Evolutionary conservation across 2,797 vertebrate species (phyloP), one percentile per base, ranked within the genome.

Genomic region (Epinephelus coioides): DNA sequence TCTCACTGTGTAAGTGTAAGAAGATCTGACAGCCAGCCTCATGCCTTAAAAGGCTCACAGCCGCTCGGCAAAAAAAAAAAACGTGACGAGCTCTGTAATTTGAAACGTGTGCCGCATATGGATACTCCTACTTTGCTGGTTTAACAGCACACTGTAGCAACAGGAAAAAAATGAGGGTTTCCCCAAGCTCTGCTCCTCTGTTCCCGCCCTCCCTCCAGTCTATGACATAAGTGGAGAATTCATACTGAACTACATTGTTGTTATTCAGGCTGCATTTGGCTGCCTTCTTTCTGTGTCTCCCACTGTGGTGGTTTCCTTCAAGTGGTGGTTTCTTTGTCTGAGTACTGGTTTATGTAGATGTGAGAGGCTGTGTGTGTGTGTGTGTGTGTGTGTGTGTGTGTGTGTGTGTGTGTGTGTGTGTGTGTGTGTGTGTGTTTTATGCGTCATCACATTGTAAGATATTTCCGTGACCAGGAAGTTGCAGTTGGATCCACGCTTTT

Each of bases 181-280:
- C 81, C 88, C 79, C 84, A 34, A 81, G 72, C 82, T 62, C 49
- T 79, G 54, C 46, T 78, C 19, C 47, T 54, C 57, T 67, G 14
- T 25, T 73, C 40, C 9, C 11, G 44, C 27, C 11, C 27, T 27
- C 54, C 4, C 49, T 25, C 53, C 46, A 27, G 50, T 43, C 57
- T 76, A 57, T 83, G 79, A 82, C 74, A 88, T 69, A 70, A 85
- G 56, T 61, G 44, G 76, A 82, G 78, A 73, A 78, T 81, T 90
- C 70, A 68, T 72, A 38, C 74, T 81, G 23, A 88, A 69, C 75
- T 73, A 68, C 64, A 63, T 40, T 69, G 65, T 76, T 89, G 60
- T 50, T 79, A 65, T 60, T 80, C 76, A 30, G 38, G 54, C 75
- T 62, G 70, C 69, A 68, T 79, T 80, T 79, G 66, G 65, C 69